phyloP scores from a whole-genome alignment of 2,797 vertebrate species.

The Sternarchorhynchus goeldii region DNA sequence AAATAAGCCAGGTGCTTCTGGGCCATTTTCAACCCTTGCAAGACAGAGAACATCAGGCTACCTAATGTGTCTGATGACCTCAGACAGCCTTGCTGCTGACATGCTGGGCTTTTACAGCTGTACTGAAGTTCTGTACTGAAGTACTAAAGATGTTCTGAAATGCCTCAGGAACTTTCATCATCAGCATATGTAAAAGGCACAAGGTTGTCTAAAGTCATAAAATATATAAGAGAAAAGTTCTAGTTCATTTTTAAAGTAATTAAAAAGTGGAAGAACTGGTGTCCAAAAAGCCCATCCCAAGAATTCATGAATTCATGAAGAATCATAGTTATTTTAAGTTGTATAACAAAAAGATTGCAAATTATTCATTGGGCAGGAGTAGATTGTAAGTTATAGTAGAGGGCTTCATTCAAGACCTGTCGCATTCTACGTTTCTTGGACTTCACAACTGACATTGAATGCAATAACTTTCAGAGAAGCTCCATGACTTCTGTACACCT shows the following conservation, averaged over 20 bases:
- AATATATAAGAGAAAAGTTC: background rate
- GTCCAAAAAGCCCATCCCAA: too few species aligned
- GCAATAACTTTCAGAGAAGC: too few species aligned
- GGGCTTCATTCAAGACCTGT: too few species aligned
- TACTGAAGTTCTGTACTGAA: background rate
- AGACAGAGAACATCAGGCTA: background rate
- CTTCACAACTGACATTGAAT: too few species aligned
- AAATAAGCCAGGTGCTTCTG: conserved; percentile 5
- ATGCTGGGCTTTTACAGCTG: background rate
- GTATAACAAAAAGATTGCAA: too few species aligned
- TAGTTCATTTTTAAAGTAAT: background rate
- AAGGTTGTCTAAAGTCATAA: background rate
- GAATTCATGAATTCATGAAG: too few species aligned
- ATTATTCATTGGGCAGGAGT: too few species aligned
- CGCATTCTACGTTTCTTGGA: too few species aligned
- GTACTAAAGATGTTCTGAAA: background rate
- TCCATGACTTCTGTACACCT: too few species aligned
- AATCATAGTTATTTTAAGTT: too few species aligned
- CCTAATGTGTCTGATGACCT: background rate
- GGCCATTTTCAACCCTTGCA: background rate
- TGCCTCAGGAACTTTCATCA: background rate
- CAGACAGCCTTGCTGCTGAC: background rate
- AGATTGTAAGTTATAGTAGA: too few species aligned
- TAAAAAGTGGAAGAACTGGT: background rate
- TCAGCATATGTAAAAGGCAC: background rate